Conservation (phyloP, 2,797 vertebrate genomes). For the Calcarius lapponicus region DNA sequence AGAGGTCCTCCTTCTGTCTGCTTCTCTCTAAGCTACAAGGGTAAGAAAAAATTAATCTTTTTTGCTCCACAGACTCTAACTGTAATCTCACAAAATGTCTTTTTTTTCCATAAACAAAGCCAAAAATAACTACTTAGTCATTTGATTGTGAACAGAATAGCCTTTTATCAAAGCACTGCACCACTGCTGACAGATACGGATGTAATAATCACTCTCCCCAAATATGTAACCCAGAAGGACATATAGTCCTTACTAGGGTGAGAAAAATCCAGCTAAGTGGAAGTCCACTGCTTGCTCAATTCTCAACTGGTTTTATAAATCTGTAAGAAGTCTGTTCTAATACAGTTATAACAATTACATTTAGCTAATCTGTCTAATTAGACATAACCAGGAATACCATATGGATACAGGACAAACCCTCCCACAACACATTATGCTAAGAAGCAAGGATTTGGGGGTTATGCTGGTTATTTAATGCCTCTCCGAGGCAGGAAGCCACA, state of each 20-base stretch:
- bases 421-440: background rate
- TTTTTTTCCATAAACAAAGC: conserved; percentile 74
- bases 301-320: background rate
- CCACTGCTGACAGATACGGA: conserved; percentile 40
- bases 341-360: background rate
- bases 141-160: conserved; percentile 67
- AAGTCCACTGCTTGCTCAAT: background rate
- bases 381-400: background rate
- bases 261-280: conserved; percentile 23
- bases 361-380: background rate
- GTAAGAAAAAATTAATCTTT: conserved; percentile 61
- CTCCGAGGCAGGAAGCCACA: background rate
- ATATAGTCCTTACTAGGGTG: background rate
- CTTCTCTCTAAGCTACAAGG: conserved; percentile 15
- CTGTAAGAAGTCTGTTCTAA: background rate
- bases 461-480: background rate
- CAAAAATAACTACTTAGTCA: conserved; percentile 71
- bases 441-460: background rate
- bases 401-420: background rate
- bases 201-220: conserved; percentile 51
- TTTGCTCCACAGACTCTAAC: conserved; percentile 57
- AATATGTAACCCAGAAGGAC: conserved; percentile 10
- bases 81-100: conserved; percentile 62
- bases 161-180: conserved; percentile 50
- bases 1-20: background rate